Percentiles rank a stretch among this genome's conserved stretches.
Conservation (phyloP, 2,888 invertebrate genomes). For the Oegoconia quadripuncta region DNA sequence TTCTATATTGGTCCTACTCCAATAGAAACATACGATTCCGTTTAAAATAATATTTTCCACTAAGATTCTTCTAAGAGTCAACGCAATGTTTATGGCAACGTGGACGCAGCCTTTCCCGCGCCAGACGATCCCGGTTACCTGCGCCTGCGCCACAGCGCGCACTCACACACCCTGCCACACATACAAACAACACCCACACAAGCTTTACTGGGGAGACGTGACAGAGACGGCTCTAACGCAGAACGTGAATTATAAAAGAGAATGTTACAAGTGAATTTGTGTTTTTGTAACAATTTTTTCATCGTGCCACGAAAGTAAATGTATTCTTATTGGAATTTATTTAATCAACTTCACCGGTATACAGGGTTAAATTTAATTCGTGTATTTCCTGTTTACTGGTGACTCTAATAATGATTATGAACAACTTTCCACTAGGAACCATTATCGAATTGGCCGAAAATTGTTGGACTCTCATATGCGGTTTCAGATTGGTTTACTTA, state of each 20-base stretch:
- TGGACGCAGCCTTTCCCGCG: slow-evolving; percentile 51
- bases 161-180: slow-evolving; percentile 22
- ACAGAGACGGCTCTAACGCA: slow-evolving; percentile 65
- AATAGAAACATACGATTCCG: background rate
- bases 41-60: slow-evolving; percentile 24
- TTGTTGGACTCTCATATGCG: too few species aligned
- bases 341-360: background rate
- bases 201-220: slow-evolving; percentile 45
- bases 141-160: slow-evolving; percentile 48
- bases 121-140: slow-evolving; percentile 70
- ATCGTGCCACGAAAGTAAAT: slow-evolving; percentile 15
- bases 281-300: slow-evolving; percentile 23
- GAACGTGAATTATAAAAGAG: slow-evolving; percentile 38
- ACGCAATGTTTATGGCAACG: slow-evolving; percentile 44
- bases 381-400: too few species aligned
- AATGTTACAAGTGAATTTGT: slow-evolving; percentile 46
- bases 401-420: too few species aligned
- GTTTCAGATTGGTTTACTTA: too few species aligned
- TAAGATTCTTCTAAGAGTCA: slow-evolving; percentile 65
- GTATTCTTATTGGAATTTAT: slow-evolving; percentile 15
- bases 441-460: too few species aligned
- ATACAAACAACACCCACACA: slow-evolving; percentile 24
- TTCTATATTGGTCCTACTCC: background rate
- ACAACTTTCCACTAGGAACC: too few species aligned
- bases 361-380: background rate